Conservation (phyloP, 2,888 invertebrate genomes). For the Agriopis leucophaearia region DNA sequence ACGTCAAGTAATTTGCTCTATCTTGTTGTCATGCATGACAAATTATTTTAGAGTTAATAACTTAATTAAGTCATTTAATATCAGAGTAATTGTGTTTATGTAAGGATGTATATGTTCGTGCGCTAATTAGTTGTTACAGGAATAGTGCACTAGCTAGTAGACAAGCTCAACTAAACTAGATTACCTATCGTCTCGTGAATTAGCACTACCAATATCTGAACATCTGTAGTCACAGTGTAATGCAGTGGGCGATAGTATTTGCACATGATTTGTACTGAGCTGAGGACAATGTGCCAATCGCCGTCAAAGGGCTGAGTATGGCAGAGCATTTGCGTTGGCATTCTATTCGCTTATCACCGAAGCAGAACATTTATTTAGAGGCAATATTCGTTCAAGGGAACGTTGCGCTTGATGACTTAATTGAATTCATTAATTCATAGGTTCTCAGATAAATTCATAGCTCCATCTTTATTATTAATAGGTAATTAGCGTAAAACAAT, state of each 20-base stretch:
- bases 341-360: constrained; percentile 16
- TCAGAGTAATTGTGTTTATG: too few relatives aligned
- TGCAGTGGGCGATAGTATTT: constrained; percentile 25
- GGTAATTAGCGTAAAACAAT: too few relatives aligned
- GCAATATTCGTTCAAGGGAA: background rate
- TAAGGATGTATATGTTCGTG: too few relatives aligned
- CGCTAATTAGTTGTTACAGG: background rate
- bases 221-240: constrained; percentile 16
- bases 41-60: too few relatives aligned
- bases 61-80: too few relatives aligned
- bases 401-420: background rate
- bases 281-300: constrained; percentile 19
- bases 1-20: too few relatives aligned
- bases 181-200: constrained; percentile 8
- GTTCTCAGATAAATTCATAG: background rate
- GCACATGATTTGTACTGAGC: constrained; percentile 21
- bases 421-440: constrained; percentile 4
- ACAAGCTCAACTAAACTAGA: constrained; percentile 1
- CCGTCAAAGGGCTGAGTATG: constrained; percentile 19
- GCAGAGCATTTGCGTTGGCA: background rate
- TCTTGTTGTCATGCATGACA: too few relatives aligned
- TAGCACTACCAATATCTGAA: constrained; percentile 12
- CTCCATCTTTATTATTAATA: too few relatives aligned
- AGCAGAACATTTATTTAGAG: background rate
- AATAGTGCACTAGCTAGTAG: background rate